phyloP scores from a whole-genome alignment of 2,113 vertebrate species.

The Misgurnus anguillicaudatus region DNA sequence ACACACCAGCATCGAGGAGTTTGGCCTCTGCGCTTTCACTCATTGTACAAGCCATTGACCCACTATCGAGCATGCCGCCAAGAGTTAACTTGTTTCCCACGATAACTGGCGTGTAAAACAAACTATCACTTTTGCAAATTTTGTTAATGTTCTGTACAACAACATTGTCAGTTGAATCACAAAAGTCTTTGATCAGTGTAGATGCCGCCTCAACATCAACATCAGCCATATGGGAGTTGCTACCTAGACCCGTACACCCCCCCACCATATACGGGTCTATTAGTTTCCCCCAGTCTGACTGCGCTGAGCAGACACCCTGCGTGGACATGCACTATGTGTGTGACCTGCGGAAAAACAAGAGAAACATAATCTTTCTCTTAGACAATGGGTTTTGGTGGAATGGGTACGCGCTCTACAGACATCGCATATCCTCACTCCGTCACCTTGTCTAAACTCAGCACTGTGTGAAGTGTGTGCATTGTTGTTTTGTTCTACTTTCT shows the following conservation, averaged over 20 bases:
- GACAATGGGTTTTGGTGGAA: neutral
- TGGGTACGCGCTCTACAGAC: neutral
- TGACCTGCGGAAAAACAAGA: constrained; percentile 3
- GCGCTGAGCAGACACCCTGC: neutral
- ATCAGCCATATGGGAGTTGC: neutral
- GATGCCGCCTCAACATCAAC: neutral
- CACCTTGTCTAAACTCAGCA: neutral
- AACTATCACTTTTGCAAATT: neutral
- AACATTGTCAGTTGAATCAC: neutral
- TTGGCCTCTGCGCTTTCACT: no score
- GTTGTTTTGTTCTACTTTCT: neutral
- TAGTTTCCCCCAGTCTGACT: neutral
- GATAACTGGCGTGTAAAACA: constrained; percentile 9
- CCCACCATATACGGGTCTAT: neutral
- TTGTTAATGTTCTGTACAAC: constrained; percentile 21
- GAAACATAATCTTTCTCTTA: neutral
- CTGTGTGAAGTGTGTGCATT: neutral
- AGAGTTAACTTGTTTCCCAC: constrained; percentile 1
- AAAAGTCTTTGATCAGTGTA: neutral
- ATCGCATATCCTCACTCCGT: neutral
- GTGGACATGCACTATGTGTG: neutral
- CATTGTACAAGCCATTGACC: no score
- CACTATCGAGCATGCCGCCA: no score
- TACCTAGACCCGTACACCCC: neutral
- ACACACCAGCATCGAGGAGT: no score